phyloP scores from a whole-genome alignment of 2,113 vertebrate genomes.

The Callipepla californica region DNA sequence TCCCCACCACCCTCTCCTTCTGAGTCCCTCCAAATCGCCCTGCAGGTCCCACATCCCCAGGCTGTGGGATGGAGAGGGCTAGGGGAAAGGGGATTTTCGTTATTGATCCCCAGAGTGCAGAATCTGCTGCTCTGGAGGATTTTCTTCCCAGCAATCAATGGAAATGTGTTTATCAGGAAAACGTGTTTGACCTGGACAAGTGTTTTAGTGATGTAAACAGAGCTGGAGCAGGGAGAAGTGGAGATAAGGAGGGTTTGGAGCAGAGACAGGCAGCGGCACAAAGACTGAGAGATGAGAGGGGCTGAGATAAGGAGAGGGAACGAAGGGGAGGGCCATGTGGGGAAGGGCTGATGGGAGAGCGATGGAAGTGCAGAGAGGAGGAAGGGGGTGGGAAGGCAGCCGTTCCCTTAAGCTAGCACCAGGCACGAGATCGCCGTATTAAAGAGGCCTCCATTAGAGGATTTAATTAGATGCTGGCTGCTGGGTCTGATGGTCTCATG shows the following conservation, averaged over 20 bases:
- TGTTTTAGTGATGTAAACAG: slow-evolving; percentile 40
- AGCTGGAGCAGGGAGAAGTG: not conserved
- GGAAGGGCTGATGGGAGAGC: not conserved
- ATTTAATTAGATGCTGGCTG: not conserved
- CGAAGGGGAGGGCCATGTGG: not conserved
- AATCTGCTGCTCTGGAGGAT: slow-evolving; percentile 5
- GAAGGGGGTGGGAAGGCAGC: not conserved
- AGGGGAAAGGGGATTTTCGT: not conserved
- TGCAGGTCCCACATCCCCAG: not conserved
- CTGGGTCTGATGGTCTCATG: not conserved
- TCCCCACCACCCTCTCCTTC: not conserved
- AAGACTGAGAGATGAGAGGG: not conserved
- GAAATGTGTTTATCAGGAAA: slow-evolving; percentile 63
- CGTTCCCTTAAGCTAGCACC: not conserved
- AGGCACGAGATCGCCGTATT: not conserved
- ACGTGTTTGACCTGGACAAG: slow-evolving; percentile 10
- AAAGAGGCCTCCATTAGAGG: not conserved
- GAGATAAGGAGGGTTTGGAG: not conserved
- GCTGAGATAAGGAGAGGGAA: not conserved
- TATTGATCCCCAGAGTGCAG: slow-evolving; percentile 28
- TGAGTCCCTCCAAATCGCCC: not conserved
- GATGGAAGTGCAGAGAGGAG: too few species aligned
- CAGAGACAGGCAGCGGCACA: not conserved
- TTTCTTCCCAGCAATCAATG: slow-evolving; percentile 65
- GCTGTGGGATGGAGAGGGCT: not conserved